These are phyloP conservation scores for Torymus tubicola DNA, from an alignment of 2,888 invertebrate genomes.

Conservation along the genomic window DNA sequence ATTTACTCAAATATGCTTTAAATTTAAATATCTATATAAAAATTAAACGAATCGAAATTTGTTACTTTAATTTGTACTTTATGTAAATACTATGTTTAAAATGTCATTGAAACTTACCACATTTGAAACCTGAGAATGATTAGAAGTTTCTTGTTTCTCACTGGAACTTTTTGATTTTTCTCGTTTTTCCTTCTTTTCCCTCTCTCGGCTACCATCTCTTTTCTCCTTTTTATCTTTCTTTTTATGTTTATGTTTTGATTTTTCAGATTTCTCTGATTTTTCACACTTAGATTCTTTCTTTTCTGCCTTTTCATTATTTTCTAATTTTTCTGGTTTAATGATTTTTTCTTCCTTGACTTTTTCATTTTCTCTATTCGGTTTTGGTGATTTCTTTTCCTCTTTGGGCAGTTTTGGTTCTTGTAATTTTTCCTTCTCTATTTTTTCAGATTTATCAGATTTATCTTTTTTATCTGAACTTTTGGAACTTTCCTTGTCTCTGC, in stretches of 20 bases:
- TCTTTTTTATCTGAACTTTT: conserved; percentile 81
- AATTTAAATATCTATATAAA: no score
- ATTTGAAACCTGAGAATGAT: conserved; percentile 69
- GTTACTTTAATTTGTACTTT: no score
- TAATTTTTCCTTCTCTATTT: conserved; percentile 73
- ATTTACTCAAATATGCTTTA: no score
- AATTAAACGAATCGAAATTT: no score
- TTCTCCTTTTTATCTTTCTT: conserved; percentile 80
- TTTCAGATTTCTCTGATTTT: conserved; percentile 76
- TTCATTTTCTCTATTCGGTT: conserved; percentile 69
- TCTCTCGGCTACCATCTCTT: conserved; percentile 82
- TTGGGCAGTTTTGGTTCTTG: conserved; percentile 77
- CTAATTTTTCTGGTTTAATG: conserved; percentile 68
- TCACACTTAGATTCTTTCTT: conserved; percentile 69
- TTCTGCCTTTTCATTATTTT: conserved; percentile 71
- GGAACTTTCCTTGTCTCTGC: conserved; percentile 75
- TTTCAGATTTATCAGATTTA: conserved; percentile 82
- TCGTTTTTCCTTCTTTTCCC: conserved; percentile 76
- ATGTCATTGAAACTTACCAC: conserved; percentile 23
- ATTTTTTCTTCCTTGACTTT: conserved; percentile 69
- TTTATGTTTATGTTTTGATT: conserved; percentile 78
- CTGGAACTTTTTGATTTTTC: conserved; percentile 71
- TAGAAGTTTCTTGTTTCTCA: conserved; percentile 72
- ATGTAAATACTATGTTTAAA: no score
- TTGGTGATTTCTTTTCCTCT: conserved; percentile 72